Evolutionary conservation across 2,888 invertebrate genomes (phyloP), one percentile per base, ranked within the genome.

Genomic region (Sphaeridia pumilis): DNA sequence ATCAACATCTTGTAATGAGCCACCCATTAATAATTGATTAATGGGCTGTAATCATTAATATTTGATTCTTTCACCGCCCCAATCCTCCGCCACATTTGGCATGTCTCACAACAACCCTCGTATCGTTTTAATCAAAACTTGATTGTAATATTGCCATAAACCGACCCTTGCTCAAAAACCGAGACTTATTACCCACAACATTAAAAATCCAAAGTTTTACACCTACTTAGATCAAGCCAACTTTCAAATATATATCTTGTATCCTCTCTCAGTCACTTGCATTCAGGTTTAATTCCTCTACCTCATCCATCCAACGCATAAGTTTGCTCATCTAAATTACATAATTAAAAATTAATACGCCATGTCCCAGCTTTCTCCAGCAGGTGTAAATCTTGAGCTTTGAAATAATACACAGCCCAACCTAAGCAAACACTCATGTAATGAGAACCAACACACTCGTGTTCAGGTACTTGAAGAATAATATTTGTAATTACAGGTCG

Each of bases 101-200:
- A n/a, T n/a, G n/a, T n/a, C n/a, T n/a, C n/a, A n/a, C n/a, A n/a
- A n/a, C n/a, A n/a, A n/a, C n/a, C n/a, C n/a, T n/a, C n/a, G n/a
- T n/a, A n/a, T n/a, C 46, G 46, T 52, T 52, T 52, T 47, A 47
- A 52, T 52, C 34, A 52, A 52, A 47, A 41, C 47, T 52, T 52
- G 36, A 52, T 52, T 41, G 47, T 52, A n/a, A n/a, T 52, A 52
- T 52, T 52, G 43, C 52, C 22, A 21, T 35, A 5, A 38, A 47
- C 21, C 14, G 22, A 46, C 22, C 24, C 41, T 52, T 27, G 47
- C 52, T 52, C 47, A 52, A 52, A 47, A 46, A 52, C 17, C 17
- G 42, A 36, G 35, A 43, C 46, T 47, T 26, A 46, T 52, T 52
- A 47, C 34, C 52, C 20, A 34, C 22, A 17, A n/a, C 35, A 7